Percentiles rank a stretch among this genome's conserved stretches.
Conservation (phyloP, 2,888 invertebrate species). For the Acronicta alni region DNA sequence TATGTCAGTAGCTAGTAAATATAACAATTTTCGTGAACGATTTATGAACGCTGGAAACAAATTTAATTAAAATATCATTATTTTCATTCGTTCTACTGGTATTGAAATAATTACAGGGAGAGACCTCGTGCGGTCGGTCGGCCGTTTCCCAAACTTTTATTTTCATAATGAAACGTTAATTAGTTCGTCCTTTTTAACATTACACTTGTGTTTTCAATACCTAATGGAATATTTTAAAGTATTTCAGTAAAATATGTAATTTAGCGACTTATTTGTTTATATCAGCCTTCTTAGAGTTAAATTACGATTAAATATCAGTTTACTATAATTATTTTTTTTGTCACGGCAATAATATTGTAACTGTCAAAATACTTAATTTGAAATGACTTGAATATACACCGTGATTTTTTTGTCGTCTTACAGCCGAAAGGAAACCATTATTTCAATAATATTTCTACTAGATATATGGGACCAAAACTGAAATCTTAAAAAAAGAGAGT, state of each 20-base stretch:
- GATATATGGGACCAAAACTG: no score
- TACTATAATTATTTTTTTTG: no score
- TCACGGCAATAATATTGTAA: no score
- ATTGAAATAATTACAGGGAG: constrained; percentile 23
- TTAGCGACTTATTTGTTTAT: not conserved
- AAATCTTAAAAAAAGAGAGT: no score
- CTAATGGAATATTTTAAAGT: not conserved
- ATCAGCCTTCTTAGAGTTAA: no score
- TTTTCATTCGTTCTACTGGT: constrained; percentile 23
- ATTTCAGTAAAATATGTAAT: no score
- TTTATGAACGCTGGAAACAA: constrained; percentile 12
- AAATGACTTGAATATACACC: no score
- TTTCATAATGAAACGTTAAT: constrained; percentile 24
- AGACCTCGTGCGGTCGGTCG: constrained; percentile 3
- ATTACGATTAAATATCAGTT: no score
- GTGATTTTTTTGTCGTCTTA: no score
- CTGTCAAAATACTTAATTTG: no score
- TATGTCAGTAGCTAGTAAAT: constrained; percentile 18
- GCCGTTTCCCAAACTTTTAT: constrained; percentile 1
- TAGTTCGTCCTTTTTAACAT: constrained; percentile 7
- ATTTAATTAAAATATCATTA: constrained; percentile 8
- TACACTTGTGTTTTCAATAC: constrained; percentile 4
- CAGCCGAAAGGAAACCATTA: no score
- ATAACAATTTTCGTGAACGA: constrained; percentile 4
- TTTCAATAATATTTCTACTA: no score